Percentiles rank a stretch among this genome's conserved stretches.
phyloP scores from a whole-genome alignment of 2,113 vertebrate genomes.

The Delphinus delphis region DNA sequence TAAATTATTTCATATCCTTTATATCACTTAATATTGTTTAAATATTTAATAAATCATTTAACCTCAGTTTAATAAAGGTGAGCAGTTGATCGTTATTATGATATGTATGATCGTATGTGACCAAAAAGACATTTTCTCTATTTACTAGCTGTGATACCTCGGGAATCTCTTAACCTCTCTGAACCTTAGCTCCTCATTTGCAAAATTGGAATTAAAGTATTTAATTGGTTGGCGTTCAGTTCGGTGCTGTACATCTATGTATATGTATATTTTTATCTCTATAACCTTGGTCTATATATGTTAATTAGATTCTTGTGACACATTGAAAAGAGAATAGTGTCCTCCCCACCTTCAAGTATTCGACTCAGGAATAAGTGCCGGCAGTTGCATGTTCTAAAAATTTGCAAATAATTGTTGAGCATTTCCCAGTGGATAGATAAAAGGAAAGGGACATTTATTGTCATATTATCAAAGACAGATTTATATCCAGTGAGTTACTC shows the following conservation, averaged over 20 bases:
- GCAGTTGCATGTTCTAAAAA: not conserved
- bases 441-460: not conserved
- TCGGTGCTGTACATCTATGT: not conserved
- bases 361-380: not conserved
- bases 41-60: not conserved
- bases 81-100: not conserved
- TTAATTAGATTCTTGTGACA: not conserved
- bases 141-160: not conserved
- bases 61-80: not conserved
- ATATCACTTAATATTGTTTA: not conserved
- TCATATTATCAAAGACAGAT: not conserved
- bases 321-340: not conserved
- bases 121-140: not conserved
- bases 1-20: not conserved
- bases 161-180: not conserved
- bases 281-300: not conserved
- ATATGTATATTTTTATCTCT: not conserved
- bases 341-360: not conserved
- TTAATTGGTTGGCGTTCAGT: not conserved
- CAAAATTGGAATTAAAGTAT: not conserved
- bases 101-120: not conserved
- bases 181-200: not conserved
- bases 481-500: not conserved
- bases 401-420: not conserved
- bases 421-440: not conserved